Evolutionary conservation across 2,797 vertebrate species (phyloP).

Genomic region (Cossypha heuglini): DNA sequence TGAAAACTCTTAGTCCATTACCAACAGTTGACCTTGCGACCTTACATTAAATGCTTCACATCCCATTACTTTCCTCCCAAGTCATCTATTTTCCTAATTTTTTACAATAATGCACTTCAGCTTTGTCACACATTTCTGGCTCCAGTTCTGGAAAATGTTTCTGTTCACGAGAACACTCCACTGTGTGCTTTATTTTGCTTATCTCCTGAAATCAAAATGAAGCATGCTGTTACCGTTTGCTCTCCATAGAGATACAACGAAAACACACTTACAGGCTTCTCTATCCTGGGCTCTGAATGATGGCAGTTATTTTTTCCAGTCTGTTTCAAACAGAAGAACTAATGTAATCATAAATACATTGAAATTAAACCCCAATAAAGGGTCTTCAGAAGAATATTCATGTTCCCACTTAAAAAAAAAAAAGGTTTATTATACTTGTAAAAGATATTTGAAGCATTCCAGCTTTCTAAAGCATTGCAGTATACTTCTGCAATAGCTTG

Average conservation of each 20-base stretch:
- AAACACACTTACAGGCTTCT: not conserved
- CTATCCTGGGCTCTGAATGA: not conserved
- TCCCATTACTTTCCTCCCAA: slow-evolving; percentile 1
- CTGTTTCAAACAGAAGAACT: slow-evolving; percentile 30
- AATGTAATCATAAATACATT: slow-evolving; percentile 44
- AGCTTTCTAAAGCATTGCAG: slow-evolving; percentile 22
- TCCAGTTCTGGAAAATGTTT: slow-evolving; percentile 18
- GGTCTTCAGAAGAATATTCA: slow-evolving; percentile 45
- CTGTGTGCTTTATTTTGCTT: slow-evolving; percentile 15
- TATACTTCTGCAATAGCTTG: slow-evolving; percentile 52
- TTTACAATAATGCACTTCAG: slow-evolving; percentile 10
- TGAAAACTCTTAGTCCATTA: slow-evolving; percentile 33
- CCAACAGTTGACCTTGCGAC: not conserved
- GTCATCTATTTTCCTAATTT: not conserved
- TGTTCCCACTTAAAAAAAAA: slow-evolving; percentile 9
- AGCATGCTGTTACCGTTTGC: not conserved
- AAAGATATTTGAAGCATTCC: slow-evolving; percentile 51
- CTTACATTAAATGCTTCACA: slow-evolving; percentile 33
- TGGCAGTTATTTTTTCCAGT: not conserved
- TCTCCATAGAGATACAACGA: not conserved
- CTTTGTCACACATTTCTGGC: slow-evolving; percentile 16
- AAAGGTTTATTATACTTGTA: slow-evolving; percentile 46
- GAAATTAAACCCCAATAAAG: slow-evolving; percentile 55
- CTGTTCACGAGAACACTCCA: not conserved
- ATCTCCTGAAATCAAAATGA: slow-evolving; percentile 37